Evolutionary conservation across 1,140 invertebrate species (phyloP).

Genomic region (Asbolus verrucosus): DNA sequence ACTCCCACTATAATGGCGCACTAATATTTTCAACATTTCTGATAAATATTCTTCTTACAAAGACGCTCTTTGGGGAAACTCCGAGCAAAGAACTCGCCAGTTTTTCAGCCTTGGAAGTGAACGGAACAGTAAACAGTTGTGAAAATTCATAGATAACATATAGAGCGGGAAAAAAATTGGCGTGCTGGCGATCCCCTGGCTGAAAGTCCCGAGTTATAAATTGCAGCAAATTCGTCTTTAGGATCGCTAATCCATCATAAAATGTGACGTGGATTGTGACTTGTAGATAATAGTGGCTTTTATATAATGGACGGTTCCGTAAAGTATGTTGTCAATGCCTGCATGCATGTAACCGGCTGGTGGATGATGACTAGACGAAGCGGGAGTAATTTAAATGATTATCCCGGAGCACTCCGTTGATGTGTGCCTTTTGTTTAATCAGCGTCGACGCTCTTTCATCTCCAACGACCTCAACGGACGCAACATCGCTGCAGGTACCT

Average conservation of each 20-base stretch:
- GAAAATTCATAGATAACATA: too few relatives aligned
- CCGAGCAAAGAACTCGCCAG: too few relatives aligned
- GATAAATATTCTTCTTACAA: too few relatives aligned
- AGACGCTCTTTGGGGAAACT: too few relatives aligned
- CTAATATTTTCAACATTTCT: too few relatives aligned
- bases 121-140: too few relatives aligned
- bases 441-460: not conserved
- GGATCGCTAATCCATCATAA: constrained; percentile 27
- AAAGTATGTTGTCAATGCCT: constrained; percentile 31
- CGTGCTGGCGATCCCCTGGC: not conserved
- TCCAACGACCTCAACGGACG: not conserved
- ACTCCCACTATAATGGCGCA: too few relatives aligned
- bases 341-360: not conserved
- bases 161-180: constrained; percentile 5
- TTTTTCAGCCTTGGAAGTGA: too few relatives aligned
- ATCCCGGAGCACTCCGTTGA: constrained; percentile 7
- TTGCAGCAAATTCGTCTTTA: constrained; percentile 29
- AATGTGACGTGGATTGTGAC: constrained; percentile 25
- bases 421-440: constrained; percentile 26
- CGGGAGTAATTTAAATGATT: constrained; percentile 28
- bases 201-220: constrained; percentile 21
- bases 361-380: constrained; percentile 6
- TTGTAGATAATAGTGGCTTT: constrained; percentile 39
- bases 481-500: not conserved
- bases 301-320: constrained; percentile 30